These are phyloP conservation scores for Melanotus villosus DNA, from an alignment of 2,888 invertebrate species.

Conservation along the genomic window DNA sequence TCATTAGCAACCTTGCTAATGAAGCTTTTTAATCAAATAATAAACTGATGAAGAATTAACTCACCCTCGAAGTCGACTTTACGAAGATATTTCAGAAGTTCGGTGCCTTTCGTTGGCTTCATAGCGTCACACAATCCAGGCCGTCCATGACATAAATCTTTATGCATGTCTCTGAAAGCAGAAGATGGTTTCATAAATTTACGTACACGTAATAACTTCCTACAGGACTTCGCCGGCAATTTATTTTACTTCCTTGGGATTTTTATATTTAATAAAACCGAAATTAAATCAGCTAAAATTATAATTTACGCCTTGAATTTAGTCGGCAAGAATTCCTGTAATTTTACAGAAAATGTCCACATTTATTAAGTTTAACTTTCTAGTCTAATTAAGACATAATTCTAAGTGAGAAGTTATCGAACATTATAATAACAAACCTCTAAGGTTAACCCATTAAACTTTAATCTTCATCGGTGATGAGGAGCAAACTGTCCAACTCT, in stretches of 20 bases:
- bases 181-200: conserved; percentile 28
- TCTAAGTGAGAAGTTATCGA: too few relatives aligned
- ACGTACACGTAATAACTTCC: conserved; percentile 4
- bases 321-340: background rate
- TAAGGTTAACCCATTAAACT: too few relatives aligned
- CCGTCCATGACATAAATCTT: conserved; percentile 80
- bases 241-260: background rate
- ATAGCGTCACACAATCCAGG: conserved; percentile 89
- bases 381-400: too few relatives aligned
- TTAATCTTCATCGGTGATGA: too few relatives aligned
- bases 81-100: conserved; percentile 85
- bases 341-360: background rate
- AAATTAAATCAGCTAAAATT: background rate
- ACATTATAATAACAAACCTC: too few relatives aligned
- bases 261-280: background rate
- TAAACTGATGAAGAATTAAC: conserved; percentile 50
- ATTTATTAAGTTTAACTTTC: too few relatives aligned
- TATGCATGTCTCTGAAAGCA: conserved; percentile 85
- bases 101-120: conserved; percentile 91
- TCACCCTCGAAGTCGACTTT: conserved; percentile 91
- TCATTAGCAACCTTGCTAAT: conserved; percentile 6
- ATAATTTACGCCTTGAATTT: too few relatives aligned
- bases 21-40: conserved; percentile 21
- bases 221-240: background rate
- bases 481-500: too few relatives aligned